These are phyloP conservation scores for Limanda limanda DNA, from an alignment of 2,113 vertebrate genomes.

Conservation along the genomic window DNA sequence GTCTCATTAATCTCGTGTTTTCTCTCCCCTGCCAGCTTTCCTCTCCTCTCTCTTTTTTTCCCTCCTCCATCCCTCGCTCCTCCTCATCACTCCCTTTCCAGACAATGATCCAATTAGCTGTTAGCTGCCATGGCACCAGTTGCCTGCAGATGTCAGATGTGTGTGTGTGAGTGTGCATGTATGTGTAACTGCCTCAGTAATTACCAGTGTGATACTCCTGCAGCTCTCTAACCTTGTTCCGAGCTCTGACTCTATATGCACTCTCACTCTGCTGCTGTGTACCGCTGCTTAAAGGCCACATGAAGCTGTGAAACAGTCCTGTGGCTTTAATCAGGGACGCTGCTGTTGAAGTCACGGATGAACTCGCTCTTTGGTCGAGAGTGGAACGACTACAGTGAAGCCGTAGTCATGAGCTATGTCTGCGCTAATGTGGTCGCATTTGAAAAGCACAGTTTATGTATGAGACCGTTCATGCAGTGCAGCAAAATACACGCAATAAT, in stretches of 20 bases:
- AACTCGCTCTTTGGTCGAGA: slow-evolving; percentile 8
- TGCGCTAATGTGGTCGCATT: not conserved
- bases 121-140: slow-evolving; percentile 76
- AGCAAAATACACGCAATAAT: not conserved
- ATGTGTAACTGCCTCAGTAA: slow-evolving; percentile 50
- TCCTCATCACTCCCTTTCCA: slow-evolving; percentile 74
- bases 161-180: slow-evolving; percentile 33
- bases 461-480: not conserved
- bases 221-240: slow-evolving; percentile 59
- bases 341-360: slow-evolving; percentile 12
- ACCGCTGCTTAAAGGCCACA: slow-evolving; percentile 39
- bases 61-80: slow-evolving; percentile 58
- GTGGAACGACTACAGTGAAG: not conserved
- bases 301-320: slow-evolving; percentile 27
- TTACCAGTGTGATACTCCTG: slow-evolving; percentile 58
- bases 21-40: slow-evolving; percentile 56
- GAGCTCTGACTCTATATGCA: slow-evolving; percentile 43
- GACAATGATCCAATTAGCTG: slow-evolving; percentile 83
- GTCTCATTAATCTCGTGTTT: slow-evolving; percentile 71
- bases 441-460: not conserved
- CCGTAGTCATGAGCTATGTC: not conserved
- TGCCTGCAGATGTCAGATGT: slow-evolving; percentile 72
- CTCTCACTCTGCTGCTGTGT: slow-evolving; percentile 31
- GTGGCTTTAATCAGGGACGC: slow-evolving; percentile 25
- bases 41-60: slow-evolving; percentile 44